These are phyloP conservation scores for Scrobipalpa costella DNA, from an alignment of 2,888 invertebrate genomes.

Conservation along the genomic window DNA sequence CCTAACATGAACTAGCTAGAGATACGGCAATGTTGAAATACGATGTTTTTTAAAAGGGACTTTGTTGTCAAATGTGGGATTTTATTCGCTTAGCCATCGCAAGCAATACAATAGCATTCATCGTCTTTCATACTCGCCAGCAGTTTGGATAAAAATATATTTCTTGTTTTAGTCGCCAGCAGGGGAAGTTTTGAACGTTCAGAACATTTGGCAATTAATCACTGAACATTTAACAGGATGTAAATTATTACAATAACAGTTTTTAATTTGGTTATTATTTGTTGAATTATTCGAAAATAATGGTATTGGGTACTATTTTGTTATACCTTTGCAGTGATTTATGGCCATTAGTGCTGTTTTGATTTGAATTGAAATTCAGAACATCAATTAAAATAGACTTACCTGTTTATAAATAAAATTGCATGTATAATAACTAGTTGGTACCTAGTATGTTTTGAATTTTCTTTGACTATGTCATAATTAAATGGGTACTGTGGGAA, in stretches of 20 bases:
- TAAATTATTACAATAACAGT: background rate
- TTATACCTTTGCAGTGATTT: background rate
- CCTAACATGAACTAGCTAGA: background rate
- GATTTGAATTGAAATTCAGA: background rate
- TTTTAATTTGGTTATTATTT: too few species aligned
- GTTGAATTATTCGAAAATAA: too few species aligned
- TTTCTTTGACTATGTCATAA: too few species aligned
- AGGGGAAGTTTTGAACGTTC: background rate
- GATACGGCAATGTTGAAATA: background rate
- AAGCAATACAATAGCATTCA: conserved; percentile 64
- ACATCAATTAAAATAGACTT: background rate
- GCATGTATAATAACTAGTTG: too few species aligned
- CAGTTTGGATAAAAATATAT: conserved; percentile 48
- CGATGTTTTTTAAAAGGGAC: background rate
- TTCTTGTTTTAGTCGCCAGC: conserved; percentile 19
- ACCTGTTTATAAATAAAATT: too few species aligned
- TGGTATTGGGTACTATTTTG: too few species aligned
- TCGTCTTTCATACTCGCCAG: conserved; percentile 71
- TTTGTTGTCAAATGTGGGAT: background rate
- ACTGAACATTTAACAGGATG: background rate
- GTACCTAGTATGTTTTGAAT: too few species aligned
- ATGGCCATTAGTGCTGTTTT: background rate
- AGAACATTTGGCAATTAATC: background rate
- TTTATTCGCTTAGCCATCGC: conserved; percentile 34
- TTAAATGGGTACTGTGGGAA: too few species aligned